Conservation (phyloP, 2,113 vertebrate species). For the Scartelaos histophorus region DNA sequence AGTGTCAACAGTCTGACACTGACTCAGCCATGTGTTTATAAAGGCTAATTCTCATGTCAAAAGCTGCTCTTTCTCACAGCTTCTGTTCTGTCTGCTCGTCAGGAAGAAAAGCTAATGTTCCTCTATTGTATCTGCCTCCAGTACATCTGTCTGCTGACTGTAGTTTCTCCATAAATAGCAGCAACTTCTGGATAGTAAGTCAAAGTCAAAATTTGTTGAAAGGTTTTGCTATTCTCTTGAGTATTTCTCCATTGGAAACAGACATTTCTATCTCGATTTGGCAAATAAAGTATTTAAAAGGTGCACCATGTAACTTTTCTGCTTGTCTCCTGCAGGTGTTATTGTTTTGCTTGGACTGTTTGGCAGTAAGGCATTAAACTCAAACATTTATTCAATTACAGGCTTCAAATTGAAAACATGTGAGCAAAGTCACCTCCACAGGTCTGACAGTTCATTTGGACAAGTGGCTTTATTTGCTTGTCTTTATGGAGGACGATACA, state of each 20-base stretch:
- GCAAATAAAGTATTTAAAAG: not conserved
- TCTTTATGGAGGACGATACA: too few species aligned
- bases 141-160: constrained; percentile 14
- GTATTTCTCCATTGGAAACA: not conserved
- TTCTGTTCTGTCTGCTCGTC: constrained; percentile 37
- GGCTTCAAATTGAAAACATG: too few species aligned
- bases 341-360: too few species aligned
- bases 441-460: too few species aligned
- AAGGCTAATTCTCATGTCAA: constrained; percentile 46
- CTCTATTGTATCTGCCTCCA: constrained; percentile 16
- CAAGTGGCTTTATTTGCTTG: too few species aligned
- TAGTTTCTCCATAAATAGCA: constrained; percentile 12
- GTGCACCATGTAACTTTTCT: too few species aligned
- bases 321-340: too few species aligned
- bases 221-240: not conserved
- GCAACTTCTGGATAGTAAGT: constrained; percentile 1
- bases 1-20: constrained; percentile 32
- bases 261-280: not conserved
- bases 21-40: constrained; percentile 40
- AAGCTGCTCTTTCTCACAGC: constrained; percentile 34
- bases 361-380: too few species aligned
- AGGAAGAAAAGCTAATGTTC: constrained; percentile 11
- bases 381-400: too few species aligned
- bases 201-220: not conserved
- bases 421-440: too few species aligned